phyloP scores from a whole-genome alignment of 2,888 invertebrate species.

The Orthonychiurus folsomi region DNA sequence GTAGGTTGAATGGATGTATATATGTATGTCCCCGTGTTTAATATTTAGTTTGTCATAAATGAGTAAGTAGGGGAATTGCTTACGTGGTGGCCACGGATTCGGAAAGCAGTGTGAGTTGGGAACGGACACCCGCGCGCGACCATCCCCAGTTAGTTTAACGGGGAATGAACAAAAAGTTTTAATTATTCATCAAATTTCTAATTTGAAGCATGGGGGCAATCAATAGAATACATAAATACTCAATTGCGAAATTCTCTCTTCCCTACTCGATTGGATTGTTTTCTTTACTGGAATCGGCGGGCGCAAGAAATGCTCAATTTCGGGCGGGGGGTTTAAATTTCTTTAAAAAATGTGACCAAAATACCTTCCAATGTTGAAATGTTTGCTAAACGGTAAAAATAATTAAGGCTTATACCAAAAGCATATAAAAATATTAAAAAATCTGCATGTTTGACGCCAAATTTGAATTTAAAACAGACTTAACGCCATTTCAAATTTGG shows the following conservation, averaged over 20 bases:
- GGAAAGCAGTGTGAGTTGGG: no score
- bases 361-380: no score
- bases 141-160: constrained; percentile 1
- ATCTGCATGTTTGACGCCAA: no score
- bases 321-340: not conserved
- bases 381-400: no score
- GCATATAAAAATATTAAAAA: no score
- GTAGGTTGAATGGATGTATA: not conserved
- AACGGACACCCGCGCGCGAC: not conserved
- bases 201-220: not conserved
- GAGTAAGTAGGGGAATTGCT: not conserved
- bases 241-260: not conserved
- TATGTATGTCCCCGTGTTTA: not conserved
- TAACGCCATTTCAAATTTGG: no score
- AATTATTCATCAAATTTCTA: not conserved
- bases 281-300: not conserved
- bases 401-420: no score
- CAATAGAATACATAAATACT: not conserved
- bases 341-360: no score
- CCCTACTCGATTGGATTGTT: not conserved
- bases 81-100: not conserved
- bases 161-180: not conserved
- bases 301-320: not conserved
- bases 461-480: no score
- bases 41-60: not conserved